Base-by-base conservation (phyloP, 1,140 invertebrate genomes). In the Hylaeus volcanicus region DNA sequence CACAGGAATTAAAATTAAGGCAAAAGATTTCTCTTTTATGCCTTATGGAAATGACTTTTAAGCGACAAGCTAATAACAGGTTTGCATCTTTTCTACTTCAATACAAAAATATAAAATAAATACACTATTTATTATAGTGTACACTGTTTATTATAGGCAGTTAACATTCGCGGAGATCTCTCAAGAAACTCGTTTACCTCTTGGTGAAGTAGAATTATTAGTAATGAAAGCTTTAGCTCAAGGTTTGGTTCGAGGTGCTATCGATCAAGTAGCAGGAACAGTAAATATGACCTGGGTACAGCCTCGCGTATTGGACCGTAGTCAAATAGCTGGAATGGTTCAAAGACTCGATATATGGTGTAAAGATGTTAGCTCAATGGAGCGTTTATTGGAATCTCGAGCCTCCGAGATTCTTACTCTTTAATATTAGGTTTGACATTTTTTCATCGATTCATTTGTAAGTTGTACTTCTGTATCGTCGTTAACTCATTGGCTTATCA, bases 161-260 rank as follows among this genome's bases (percentile, higher is more conserved):
- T 94, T 99, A 65, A 96, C 97, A 0, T 99, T 99, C 92, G 93
- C 94, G 11, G 98, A 99, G 92, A 99, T 99, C 77, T 96, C 98
- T 1, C 92, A 95, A 72, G 97, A 97, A 91, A 98, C 98, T 9
- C 95, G 96, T 88, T 93, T 99, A 81, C 96, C 96, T 1, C 92
- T 96, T 12, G 96, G 96, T 65, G 96, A 99, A 93, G 98, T 99
- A 39, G 99, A 99, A 92, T 94, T 99, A 78, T 94, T 99, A 12
- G 97, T 99, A 2, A 99, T 99, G 99, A 99, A 99, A 93, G 99
- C 99, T 0, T 92, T 99, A 45, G 97, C 98, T n/a, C 96, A 99
- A 86, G 97, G 97, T 64, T 94, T 99, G 1, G 97, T 99, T 3
- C 96, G 96, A 81, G 99, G 99, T 15, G 96, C 96, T 66, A 99